Evolutionary conservation across 2,888 invertebrate genomes (phyloP), one percentile per base, ranked within the genome.

Genomic region (Acleris sparsana): DNA sequence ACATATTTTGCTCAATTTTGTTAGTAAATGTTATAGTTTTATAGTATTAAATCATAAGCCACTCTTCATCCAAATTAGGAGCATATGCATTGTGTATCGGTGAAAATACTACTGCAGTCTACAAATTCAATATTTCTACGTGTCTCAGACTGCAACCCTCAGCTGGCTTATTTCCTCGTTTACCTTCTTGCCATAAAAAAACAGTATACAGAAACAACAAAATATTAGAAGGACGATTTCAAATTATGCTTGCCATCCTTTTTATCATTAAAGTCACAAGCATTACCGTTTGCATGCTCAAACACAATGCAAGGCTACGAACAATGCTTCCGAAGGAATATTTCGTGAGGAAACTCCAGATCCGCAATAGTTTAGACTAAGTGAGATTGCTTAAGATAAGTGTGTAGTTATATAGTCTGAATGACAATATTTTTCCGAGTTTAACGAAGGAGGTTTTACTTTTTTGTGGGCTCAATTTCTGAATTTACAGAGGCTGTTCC

Each of bases 301-400:
- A 25, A 17, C 52, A 52, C 52, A 52, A 52, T 52, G 52, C 52
- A 52, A 52, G 52, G 52, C n/a, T 52, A n/a, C 25, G 2, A 16
- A 52, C 22, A 52, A 52, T 52, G 52, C 25, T 5, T 20, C 20
- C n/a, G 25, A 16, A 22, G 16, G 52, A 20, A 29, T 7, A 11
- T 9, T 5, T 52, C n/a, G 52, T 52, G 22, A 29, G 52, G 52
- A 52, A 52, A 52, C 16, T 52, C 16, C 16, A 25, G 25, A 52
- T 29, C 16, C 25, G 25, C n/a, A 11, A 7, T 20, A n/a, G 6
- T n/a, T 52, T 11, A 18, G 9, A 18, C 11, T 18, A 49, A 18
- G n/a, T 49, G 49, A 49, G 49, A 49, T 49, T 49, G 49, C 49
- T 49, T 49, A 9, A 17, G 17, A 1, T 18, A 46, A 46, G 46